Evolutionary conservation across 2,888 invertebrate species (phyloP).

Genomic region (Mellilla xanthometata): DNA sequence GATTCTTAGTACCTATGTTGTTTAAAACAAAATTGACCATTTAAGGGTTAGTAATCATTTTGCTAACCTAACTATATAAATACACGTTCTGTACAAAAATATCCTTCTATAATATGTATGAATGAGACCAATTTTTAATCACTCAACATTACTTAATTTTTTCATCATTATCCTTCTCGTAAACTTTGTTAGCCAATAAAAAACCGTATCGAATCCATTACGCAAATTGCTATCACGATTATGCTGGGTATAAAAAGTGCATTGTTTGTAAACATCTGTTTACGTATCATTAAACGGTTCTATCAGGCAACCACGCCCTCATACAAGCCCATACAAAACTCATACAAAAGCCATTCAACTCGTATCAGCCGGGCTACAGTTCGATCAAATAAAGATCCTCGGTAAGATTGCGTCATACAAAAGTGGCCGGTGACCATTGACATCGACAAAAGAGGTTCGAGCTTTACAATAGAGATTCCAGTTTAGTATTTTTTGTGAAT

Average conservation of each 20-base stretch:
- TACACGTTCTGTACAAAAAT: too few species aligned
- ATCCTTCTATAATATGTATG: too few species aligned
- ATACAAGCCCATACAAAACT: slow-evolving; percentile 29
- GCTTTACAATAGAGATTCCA: slow-evolving; percentile 37
- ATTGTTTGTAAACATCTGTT: slow-evolving; percentile 55
- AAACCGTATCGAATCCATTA: not conserved
- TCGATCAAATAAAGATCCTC: slow-evolving; percentile 56
- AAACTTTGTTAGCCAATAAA: not conserved
- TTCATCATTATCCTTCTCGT: not conserved
- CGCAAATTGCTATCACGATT: not conserved
- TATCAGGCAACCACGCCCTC: slow-evolving; percentile 42
- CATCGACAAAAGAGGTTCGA: slow-evolving; percentile 44
- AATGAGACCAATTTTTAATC: too few species aligned
- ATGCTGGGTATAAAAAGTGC: slow-evolving; percentile 3
- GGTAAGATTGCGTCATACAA: slow-evolving; percentile 48
- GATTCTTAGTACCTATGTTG: too few species aligned
- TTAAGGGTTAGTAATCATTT: too few species aligned
- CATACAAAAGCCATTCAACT: slow-evolving; percentile 34
- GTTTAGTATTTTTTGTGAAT: slow-evolving; percentile 35
- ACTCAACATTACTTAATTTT: too few species aligned
- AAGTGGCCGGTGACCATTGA: slow-evolving; percentile 67
- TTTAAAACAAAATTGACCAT: too few species aligned
- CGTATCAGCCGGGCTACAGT: slow-evolving; percentile 46
- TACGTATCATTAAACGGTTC: slow-evolving; percentile 58
- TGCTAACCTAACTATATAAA: too few species aligned